Evolutionary conservation across 2,113 vertebrate genomes (phyloP), one percentile per base, ranked within the genome.

Genomic region (Channa argus): DNA sequence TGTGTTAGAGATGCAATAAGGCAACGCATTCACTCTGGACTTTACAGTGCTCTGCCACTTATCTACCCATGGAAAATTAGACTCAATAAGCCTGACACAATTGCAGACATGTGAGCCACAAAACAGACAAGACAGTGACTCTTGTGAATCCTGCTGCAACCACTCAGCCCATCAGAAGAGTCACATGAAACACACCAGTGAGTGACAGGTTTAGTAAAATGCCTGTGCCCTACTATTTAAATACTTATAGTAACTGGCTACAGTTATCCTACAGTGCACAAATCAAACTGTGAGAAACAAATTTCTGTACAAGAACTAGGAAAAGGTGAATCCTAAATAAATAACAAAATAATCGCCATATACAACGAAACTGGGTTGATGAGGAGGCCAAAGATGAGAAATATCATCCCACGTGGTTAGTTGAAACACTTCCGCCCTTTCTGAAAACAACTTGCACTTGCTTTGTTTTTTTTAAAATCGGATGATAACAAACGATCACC

Each of bases 141-240:
- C 33, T 45, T 5, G 36, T 71, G 41, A 81, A 82, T 77, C 49
- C 5, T 73, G 74, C 64, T 73, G 71, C 38, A 62, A 45, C 50
- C 37, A 73, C 52, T 77, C 47, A 79, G n/a, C 53, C 12, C 39
- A 74, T 83, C 63, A 87, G 44, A 3, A 46, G 47, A 73, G 78
- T 91, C 89, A 92, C 85, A 85, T 88, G 89, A 89, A 74, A 63
- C 68, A 64, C 72, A 83, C 61, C 74, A 77, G 51, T 44, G 14
- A 52, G 13, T 55, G 41, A 39, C 11, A 46, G 53, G 33, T 39
- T 37, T 24, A 24, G 24, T 24, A 24, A 24, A 24, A 24, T 24
- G 24, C 24, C 24, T 24, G 24, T 24, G 24, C 24, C n/a, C 24
- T 7, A 41, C 39, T 41, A 41, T 41, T 41, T 7, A 24, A 24